Conservation (phyloP, 2,113 vertebrate species). For the Meleagris gallopavo region DNA sequence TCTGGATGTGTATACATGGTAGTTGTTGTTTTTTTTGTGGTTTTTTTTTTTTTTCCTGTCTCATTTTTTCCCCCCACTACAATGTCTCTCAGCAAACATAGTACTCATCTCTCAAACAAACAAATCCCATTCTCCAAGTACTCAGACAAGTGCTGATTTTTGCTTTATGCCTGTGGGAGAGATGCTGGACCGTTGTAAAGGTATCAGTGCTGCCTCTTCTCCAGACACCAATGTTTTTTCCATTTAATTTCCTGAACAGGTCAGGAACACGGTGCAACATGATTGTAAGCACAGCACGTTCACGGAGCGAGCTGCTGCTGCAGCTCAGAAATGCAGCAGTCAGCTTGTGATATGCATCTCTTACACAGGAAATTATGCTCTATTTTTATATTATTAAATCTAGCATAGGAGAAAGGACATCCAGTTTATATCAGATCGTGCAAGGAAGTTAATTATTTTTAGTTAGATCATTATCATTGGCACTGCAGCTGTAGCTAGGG, state of each 20-base stretch:
- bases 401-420: background rate
- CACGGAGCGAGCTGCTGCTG: background rate
- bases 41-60: background rate
- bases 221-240: background rate
- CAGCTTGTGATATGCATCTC: background rate
- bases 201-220: background rate
- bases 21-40: background rate
- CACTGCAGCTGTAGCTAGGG: background rate
- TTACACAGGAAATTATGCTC: conserved; percentile 63
- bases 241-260: conserved; percentile 60
- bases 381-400: conserved; percentile 62
- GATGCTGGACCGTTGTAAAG: background rate
- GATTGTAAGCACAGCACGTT: background rate
- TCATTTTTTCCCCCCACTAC: background rate
- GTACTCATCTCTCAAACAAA: background rate
- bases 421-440: conserved; percentile 11
- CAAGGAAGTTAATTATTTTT: conserved; percentile 38
- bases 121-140: background rate
- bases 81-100: background rate
- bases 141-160: background rate
- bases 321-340: background rate
- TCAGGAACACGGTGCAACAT: background rate
- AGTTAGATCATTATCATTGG: background rate
- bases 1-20: background rate
- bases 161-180: background rate